Conservation (phyloP, 2,797 vertebrate species). For the Zenarchopterus dispar region DNA sequence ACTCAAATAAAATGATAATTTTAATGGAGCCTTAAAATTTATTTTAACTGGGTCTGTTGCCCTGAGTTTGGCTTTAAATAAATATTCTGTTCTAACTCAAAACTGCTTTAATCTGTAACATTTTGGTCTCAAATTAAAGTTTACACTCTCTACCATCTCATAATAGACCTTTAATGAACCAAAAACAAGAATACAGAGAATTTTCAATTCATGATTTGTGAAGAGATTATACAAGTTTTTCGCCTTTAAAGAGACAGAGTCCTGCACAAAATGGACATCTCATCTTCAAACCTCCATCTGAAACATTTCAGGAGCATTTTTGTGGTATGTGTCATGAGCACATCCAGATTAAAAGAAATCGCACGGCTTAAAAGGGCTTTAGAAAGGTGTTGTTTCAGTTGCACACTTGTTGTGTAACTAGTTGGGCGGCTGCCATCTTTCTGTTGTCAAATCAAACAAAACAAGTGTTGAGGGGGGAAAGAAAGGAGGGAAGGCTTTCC, state of each 20-base stretch:
- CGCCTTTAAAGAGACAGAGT: not conserved
- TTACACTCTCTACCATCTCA: too few species aligned
- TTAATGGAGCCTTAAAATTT: too few species aligned
- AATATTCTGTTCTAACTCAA: too few species aligned
- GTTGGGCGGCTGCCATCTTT: constrained; percentile 16
- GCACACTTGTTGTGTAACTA: constrained; percentile 26
- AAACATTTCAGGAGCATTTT: constrained; percentile 26
- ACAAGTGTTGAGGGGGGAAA: constrained; percentile 27
- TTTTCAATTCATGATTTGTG: not conserved
- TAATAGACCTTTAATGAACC: not conserved
- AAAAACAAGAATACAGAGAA: not conserved
- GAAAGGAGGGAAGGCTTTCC: constrained; percentile 13
- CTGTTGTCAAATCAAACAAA: constrained; percentile 27
- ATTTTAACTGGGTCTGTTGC: too few species aligned
- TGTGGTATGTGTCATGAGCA: constrained; percentile 13
- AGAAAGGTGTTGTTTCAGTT: constrained; percentile 27
- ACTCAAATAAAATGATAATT: too few species aligned
- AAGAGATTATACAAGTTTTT: not conserved
- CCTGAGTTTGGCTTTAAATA: too few species aligned
- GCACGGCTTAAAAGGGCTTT: constrained; percentile 14
- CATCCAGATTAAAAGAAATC: constrained; percentile 35
- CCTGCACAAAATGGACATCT: not conserved
- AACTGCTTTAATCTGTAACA: too few species aligned
- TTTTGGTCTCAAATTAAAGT: too few species aligned
- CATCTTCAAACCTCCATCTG: constrained; percentile 7